A percentile compares a stretch with the other conserved stretches of the same genome.
Conservation (phyloP, 2,113 vertebrate genomes). For the Serilophus lunatus region DNA sequence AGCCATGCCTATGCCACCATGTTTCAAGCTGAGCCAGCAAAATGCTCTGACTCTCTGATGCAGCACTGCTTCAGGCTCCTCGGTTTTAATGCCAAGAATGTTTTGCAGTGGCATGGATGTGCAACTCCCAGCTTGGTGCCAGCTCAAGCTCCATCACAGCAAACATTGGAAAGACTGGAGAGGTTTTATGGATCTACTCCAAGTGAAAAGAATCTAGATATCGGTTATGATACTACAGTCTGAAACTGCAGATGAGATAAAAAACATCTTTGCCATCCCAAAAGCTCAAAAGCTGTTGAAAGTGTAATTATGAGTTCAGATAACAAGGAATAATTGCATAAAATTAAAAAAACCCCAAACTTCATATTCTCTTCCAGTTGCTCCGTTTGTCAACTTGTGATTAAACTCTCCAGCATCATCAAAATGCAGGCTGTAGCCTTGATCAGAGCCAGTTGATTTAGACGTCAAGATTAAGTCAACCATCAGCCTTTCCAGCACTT, state of each 20-base stretch:
- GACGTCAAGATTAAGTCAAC: neutral
- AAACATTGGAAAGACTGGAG: neutral
- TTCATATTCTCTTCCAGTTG: neutral
- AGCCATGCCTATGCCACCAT: neutral
- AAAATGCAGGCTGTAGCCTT: neutral
- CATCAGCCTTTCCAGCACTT: neutral
- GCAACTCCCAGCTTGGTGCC: neutral
- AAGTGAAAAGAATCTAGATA: neutral
- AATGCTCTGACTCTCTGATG: neutral
- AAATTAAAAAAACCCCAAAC: neutral
- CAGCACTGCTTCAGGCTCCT: neutral
- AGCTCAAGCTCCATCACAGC: neutral
- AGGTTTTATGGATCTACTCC: neutral
- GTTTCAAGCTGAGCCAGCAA: rapidly evolving
- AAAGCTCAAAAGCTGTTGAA: neutral
- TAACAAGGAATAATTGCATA: neutral
- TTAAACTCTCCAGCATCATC: neutral
- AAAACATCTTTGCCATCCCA: neutral
- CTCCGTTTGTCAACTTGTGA: neutral
- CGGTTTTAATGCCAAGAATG: rapidly evolving
- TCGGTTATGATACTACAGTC: neutral
- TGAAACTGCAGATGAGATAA: neutral
- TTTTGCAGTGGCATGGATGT: neutral
- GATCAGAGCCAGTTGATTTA: neutral
- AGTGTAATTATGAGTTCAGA: neutral